These are phyloP conservation scores for Apomyelois bistriatella DNA, from an alignment of 2,888 invertebrate species.

Conservation along the genomic window DNA sequence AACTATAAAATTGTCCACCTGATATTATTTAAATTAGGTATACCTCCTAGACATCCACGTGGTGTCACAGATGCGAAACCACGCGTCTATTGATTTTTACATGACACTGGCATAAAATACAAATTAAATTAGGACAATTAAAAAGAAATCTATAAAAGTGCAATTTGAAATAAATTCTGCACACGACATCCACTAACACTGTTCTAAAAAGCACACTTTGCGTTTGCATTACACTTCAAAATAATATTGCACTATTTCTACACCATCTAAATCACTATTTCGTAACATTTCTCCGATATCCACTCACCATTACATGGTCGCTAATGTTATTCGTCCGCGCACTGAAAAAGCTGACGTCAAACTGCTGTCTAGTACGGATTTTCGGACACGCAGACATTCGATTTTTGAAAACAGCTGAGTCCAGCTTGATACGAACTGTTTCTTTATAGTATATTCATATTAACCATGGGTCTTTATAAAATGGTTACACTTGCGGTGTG, in stretches of 20 bases:
- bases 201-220: slow-evolving; percentile 36
- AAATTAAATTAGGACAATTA: slow-evolving; percentile 16
- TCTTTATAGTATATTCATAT: slow-evolving; percentile 15
- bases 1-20: slow-evolving; percentile 31
- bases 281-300: slow-evolving; percentile 29
- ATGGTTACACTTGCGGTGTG: slow-evolving; percentile 19
- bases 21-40: slow-evolving; percentile 12
- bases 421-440: slow-evolving; percentile 40
- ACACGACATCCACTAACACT: slow-evolving; percentile 52
- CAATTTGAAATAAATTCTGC: slow-evolving; percentile 30
- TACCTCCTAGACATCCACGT: slow-evolving; percentile 12
- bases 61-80: background rate
- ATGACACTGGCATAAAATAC: background rate
- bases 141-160: slow-evolving; percentile 25
- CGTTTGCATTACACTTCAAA: slow-evolving; percentile 43
- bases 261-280: slow-evolving; percentile 41
- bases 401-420: slow-evolving; percentile 71
- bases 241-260: slow-evolving; percentile 29
- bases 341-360: slow-evolving; percentile 52
- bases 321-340: slow-evolving; percentile 48
- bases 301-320: slow-evolving; percentile 74
- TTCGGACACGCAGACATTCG: slow-evolving; percentile 47
- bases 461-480: slow-evolving; percentile 18
- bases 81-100: slow-evolving; percentile 29
- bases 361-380: slow-evolving; percentile 44